phyloP scores from a whole-genome alignment of 2,797 vertebrate species.

The Chloroceryle inda region DNA sequence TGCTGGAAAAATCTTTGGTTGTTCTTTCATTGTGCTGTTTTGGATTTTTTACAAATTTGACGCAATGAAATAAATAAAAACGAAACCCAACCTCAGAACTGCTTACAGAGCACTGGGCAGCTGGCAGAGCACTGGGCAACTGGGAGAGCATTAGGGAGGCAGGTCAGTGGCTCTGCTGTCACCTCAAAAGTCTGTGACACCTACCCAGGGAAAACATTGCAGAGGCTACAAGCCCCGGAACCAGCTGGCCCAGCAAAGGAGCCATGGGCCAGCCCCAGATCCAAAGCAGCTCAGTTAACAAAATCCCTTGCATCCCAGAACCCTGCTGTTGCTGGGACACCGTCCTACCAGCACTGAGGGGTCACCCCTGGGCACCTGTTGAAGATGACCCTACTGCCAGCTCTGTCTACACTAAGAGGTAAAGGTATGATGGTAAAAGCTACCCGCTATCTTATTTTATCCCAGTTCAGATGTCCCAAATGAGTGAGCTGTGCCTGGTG shows the following conservation, averaged over 20 bases:
- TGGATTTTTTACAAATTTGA: not conserved
- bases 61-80: not conserved
- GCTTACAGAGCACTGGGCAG: not conserved
- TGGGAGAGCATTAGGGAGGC: not conserved
- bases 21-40: not conserved
- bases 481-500: not conserved
- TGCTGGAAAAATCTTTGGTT: not conserved
- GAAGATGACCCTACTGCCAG: not conserved
- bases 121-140: not conserved
- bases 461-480: not conserved
- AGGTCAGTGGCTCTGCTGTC: not conserved
- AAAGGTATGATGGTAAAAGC: not conserved
- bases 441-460: not conserved
- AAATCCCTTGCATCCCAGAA: not conserved
- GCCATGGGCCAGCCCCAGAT: not conserved
- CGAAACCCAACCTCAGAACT: not conserved
- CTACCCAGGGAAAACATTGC: not conserved
- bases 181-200: not conserved
- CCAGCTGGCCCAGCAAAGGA: not conserved
- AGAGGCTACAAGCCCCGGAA: not conserved
- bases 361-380: not conserved
- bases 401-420: not conserved
- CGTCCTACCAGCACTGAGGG: not conserved
- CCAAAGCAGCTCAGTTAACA: not conserved
- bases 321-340: not conserved